These are phyloP conservation scores for Hippoglossus hippoglossus DNA, from an alignment of 2,797 vertebrate species.

Conservation along the genomic window DNA sequence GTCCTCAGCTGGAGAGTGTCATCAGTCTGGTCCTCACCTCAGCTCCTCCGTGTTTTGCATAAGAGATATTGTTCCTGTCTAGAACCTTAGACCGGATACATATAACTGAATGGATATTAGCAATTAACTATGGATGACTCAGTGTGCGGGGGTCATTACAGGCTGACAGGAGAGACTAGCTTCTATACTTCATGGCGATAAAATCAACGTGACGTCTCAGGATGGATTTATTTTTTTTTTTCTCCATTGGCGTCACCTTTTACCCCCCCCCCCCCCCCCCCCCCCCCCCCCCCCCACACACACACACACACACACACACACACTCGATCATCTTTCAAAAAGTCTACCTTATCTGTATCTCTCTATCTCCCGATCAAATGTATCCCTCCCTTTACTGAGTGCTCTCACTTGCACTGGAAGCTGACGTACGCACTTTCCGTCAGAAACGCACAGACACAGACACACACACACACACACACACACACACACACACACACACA, in stretches of 20 bases:
- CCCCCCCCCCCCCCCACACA: too few relatives aligned
- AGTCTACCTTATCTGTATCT: slow-evolving; percentile 2
- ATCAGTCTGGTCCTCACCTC: neutral
- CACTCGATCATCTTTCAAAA: slow-evolving; percentile 23
- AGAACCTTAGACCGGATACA: neutral
- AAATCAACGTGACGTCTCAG: neutral
- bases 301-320: too few relatives aligned
- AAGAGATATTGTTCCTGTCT: slow-evolving; percentile 11
- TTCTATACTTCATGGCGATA: slow-evolving; percentile 10
- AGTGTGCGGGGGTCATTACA: slow-evolving; percentile 14
- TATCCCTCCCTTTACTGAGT: slow-evolving; percentile 41
- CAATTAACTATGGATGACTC: slow-evolving; percentile 19
- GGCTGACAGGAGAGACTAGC: neutral
- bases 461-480: neutral
- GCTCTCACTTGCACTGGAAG: slow-evolving; percentile 47
- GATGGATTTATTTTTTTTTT: slow-evolving; percentile 27
- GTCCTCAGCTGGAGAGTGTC: neutral
- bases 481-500: neutral
- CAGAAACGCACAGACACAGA: neutral
- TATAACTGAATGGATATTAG: slow-evolving; percentile 6
- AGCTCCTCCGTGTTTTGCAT: neutral
- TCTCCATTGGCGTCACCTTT: slow-evolving; percentile 11
- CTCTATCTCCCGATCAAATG: slow-evolving; percentile 5
- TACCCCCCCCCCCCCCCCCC: neutral
- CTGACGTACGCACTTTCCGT: slow-evolving; percentile 66